Evolutionary conservation across 2,113 vertebrate species (phyloP), one percentile per base, ranked within the genome.

Genomic region (Diphyllodes magnificus): DNA sequence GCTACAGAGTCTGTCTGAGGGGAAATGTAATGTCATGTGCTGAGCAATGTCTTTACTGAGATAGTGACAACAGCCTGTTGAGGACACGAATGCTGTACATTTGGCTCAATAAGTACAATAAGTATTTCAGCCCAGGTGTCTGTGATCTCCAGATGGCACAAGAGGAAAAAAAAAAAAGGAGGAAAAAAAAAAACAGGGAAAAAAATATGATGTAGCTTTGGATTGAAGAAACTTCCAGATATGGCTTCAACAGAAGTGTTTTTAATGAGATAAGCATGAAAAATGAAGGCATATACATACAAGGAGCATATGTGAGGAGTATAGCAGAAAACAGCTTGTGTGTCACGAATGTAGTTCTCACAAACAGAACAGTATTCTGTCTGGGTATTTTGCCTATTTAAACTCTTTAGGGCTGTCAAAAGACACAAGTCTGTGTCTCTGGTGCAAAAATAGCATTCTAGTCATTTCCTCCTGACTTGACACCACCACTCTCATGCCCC

Each of bases 121-220:
- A 40, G 5, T 80, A 27, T 65, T 71, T 72, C 35, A 68, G 25
- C 7, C 25, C 57, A 68, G 39, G 27, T 88, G 23, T 33, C 30
- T 60, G 57, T 35, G 14, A 33, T 71, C 4, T 82, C 8, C 28
- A n/a, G 35, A 64, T 64, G 40, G 23, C 13, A 65, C 4, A 7
- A 12, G 19, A 21, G 22, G 4, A 6, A 35, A 14, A 5, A 31
- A 27, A 42, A 4, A 1, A 3, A 0, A 2, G 3, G 4, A 3
- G 2, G 45, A n/a, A 12, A 2, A 15, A 3, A 11, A 19, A 27
- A n/a, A 10, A 10, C 2, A 1, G 0, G 3, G 11, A 3, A 4
- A 13, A 5, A 9, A 69, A 3, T 13, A 47, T 15, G 5, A 10
- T 18, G 3, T 33, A 27, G 12, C 11, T 93, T 82, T 71, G n/a